A percentile compares a stretch with the other conserved stretches of the same genome.
Conservation (phyloP, 2,888 invertebrate species). For the Iphiclides podalirius region DNA sequence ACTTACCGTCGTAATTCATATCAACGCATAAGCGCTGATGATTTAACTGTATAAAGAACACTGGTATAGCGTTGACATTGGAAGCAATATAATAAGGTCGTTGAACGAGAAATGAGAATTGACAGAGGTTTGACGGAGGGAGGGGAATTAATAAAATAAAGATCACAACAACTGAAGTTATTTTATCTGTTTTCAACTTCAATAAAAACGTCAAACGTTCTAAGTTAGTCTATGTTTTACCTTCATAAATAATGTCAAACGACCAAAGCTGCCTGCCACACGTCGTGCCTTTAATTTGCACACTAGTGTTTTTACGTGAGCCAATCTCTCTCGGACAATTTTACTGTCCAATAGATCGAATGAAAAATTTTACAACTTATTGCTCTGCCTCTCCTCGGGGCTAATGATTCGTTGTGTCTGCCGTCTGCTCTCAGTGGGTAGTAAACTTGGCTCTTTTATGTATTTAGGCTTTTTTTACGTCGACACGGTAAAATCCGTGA, state of each 20-base stretch:
- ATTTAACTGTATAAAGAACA: no score
- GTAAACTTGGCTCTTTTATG: constrained; percentile 49
- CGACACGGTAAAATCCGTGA: constrained; percentile 42
- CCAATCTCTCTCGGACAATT: constrained; percentile 31
- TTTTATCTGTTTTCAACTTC: constrained; percentile 2
- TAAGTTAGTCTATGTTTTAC: no score
- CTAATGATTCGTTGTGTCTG: constrained; percentile 47
- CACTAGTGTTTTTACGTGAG: constrained; percentile 37
- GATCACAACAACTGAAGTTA: not conserved
- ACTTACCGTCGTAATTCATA: no score
- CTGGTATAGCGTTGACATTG: constrained; percentile 9
- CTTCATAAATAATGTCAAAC: not conserved
- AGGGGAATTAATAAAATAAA: constrained; percentile 2
- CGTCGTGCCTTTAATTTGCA: not conserved
- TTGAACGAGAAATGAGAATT: constrained; percentile 6
- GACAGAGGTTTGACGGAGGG: constrained; percentile 9
- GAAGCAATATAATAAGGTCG: constrained; percentile 7
- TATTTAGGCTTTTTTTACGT: constrained; percentile 40
- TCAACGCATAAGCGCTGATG: no score
- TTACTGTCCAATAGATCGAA: constrained; percentile 24
- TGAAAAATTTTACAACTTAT: constrained; percentile 42
- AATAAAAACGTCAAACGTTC: not conserved
- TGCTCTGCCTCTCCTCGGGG: constrained; percentile 39
- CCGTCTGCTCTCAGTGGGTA: constrained; percentile 41
- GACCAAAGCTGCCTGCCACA: not conserved